Evolutionary conservation across 2,888 invertebrate genomes (phyloP).

Genomic region (Malthinus flaveolus): DNA sequence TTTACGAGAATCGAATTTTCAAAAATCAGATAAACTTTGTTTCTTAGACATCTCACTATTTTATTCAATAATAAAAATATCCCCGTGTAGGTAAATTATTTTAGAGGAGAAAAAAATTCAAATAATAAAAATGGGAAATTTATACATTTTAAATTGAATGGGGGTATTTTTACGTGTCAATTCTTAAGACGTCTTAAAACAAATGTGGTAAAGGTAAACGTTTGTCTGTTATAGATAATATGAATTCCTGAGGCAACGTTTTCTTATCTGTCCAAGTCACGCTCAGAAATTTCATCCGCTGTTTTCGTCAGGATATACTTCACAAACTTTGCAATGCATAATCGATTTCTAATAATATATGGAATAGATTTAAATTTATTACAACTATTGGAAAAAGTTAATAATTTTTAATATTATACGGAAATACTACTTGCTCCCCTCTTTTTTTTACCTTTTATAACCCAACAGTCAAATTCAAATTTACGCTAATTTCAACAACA

Average conservation of each 20-base stretch:
- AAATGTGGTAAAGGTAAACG: slow-evolving; percentile 30
- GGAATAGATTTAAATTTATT: too few relatives aligned
- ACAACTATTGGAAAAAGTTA: too few relatives aligned
- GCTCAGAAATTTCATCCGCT: slow-evolving; percentile 13
- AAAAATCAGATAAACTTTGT: slow-evolving; percentile 6
- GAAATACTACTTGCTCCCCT: too few relatives aligned
- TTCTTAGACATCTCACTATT: neutral
- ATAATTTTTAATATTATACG: too few relatives aligned
- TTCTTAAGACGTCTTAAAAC: slow-evolving; percentile 31
- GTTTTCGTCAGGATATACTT: slow-evolving; percentile 13
- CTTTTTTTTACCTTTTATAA: too few relatives aligned
- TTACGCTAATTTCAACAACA: slow-evolving; percentile 1
- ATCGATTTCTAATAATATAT: neutral
- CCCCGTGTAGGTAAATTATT: neutral
- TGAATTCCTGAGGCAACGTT: slow-evolving; percentile 36
- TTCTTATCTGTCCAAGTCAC: slow-evolving; percentile 33
- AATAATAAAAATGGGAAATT: too few relatives aligned
- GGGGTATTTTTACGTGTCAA: slow-evolving; percentile 24
- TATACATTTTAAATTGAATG: neutral
- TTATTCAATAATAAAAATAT: too few relatives aligned
- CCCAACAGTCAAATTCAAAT: too few relatives aligned
- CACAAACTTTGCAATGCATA: slow-evolving; percentile 5
- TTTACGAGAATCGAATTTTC: slow-evolving; percentile 7
- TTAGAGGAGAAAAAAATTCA: neutral
- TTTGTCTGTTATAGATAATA: slow-evolving; percentile 40